Evolutionary conservation across 1,140 invertebrate genomes (phyloP), one percentile per base, ranked within the genome.

Genomic region (Drosophila mojavensis): DNA sequence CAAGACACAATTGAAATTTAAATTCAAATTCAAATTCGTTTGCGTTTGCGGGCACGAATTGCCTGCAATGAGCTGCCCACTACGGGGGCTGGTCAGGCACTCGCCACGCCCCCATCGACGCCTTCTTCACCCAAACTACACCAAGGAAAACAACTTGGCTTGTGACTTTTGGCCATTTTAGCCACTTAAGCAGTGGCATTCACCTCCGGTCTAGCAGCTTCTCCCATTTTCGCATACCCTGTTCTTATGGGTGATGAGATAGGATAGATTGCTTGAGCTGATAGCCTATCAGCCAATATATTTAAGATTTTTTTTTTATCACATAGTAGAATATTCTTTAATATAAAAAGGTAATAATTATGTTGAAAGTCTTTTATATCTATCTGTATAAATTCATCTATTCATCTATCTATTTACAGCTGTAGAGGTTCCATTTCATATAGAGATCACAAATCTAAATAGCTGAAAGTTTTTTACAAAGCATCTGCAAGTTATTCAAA

Each of bases 111-210:
- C 26, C 41, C 9, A 9, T 39, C 20, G 6, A 24, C 30, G 54
- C 43, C 53, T n/a, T 45, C 51, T 26, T 17, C 47, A 71, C 64
- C 63, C 56, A 24, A 24, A 3, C 20, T 24, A 24, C 20, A 24
- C 20, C 20, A 78, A 30, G 5, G 5, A 62, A 65, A 60, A 65
- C 53, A 51, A 51, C 55, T 58, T 20, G 45, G 61, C 54, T 56
- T 51, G 59, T 59, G 72, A 61, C 63, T 67, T 70, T 73, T 68
- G 72, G 76, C 47, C 79, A 88, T 82, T 86, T 88, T 24, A 56
- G 79, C 72, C 82, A 86, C 69, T 86, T 79, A 77, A 74, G 72
- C 47, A 74, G 83, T 77, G 83, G 68, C 82, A 88, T 86, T 88
- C 79, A 82, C 79, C 82, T 88, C 83, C 51, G 55, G 51, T 20